Conservation (phyloP, 2,113 vertebrate species). For the Oryzias celebensis region DNA sequence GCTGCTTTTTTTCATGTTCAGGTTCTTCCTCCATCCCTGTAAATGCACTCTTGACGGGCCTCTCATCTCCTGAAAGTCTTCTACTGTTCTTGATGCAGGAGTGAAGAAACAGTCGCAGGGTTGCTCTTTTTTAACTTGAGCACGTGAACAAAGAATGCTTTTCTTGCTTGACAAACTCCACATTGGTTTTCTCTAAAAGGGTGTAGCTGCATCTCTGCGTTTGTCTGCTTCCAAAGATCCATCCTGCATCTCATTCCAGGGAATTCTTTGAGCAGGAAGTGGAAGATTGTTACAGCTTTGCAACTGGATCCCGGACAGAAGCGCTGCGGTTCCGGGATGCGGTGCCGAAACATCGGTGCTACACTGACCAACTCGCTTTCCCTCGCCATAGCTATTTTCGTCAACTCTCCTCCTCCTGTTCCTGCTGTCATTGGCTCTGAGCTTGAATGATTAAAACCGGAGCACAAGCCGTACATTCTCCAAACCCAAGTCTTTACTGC, state of each 20-base stretch:
- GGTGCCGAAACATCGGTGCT: slow-evolving; percentile 50
- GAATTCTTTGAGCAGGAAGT: too few relatives aligned
- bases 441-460: slow-evolving; percentile 50
- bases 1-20: slow-evolving; percentile 29
- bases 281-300: neutral
- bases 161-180: too few relatives aligned
- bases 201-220: too few relatives aligned
- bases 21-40: slow-evolving; percentile 18
- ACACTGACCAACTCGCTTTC: slow-evolving; percentile 49
- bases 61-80: slow-evolving; percentile 11
- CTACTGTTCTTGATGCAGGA: neutral
- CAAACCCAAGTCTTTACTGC: slow-evolving; percentile 41
- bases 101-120: too few relatives aligned
- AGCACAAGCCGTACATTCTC: slow-evolving; percentile 53
- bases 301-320: slow-evolving; percentile 9
- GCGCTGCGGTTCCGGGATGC: slow-evolving; percentile 12
- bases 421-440: slow-evolving; percentile 39
- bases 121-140: too few relatives aligned
- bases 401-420: slow-evolving; percentile 19
- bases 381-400: slow-evolving; percentile 47
- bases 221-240: too few relatives aligned
- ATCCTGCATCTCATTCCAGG: too few relatives aligned
- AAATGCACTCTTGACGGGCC: slow-evolving; percentile 34
- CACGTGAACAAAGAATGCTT: too few relatives aligned
- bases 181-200: too few relatives aligned